Conservation (phyloP, 2,888 invertebrate species). For the Dolichopus griseipennis region DNA sequence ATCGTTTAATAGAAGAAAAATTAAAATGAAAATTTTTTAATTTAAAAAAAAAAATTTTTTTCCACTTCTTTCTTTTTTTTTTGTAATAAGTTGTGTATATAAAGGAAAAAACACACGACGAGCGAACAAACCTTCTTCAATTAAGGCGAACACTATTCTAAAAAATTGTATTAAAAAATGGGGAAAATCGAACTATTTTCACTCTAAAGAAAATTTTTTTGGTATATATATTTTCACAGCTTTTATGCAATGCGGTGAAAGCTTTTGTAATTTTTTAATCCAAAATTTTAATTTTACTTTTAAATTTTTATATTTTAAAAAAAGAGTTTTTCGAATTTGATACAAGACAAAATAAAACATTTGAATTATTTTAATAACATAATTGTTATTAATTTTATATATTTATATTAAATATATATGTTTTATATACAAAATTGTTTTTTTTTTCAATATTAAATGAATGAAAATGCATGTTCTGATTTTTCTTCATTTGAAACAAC, state of each 20-base stretch:
- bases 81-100: not conserved
- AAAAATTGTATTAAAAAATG: conserved; percentile 19
- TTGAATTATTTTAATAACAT: too few relatives aligned
- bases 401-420: too few relatives aligned
- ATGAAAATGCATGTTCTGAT: too few relatives aligned
- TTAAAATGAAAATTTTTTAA: conserved; percentile 1
- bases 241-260: not conserved
- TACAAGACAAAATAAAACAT: too few relatives aligned
- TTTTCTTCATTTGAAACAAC: too few relatives aligned
- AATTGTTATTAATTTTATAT: too few relatives aligned
- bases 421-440: too few relatives aligned
- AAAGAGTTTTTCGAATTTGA: too few relatives aligned
- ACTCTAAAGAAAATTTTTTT: not conserved
- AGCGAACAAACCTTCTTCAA: conserved; percentile 42
- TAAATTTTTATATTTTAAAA: too few relatives aligned
- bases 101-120: conserved; percentile 23
- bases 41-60: not conserved
- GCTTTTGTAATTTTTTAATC: not conserved
- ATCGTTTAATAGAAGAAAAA: not conserved
- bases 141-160: conserved; percentile 43
- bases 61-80: not conserved
- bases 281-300: not conserved
- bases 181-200: not conserved
- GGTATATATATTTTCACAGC: not conserved
- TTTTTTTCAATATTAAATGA: too few relatives aligned